Evolutionary conservation across 2,797 vertebrate genomes (phyloP), one percentile per base, ranked within the genome.

Genomic region (Alectoris magna): DNA sequence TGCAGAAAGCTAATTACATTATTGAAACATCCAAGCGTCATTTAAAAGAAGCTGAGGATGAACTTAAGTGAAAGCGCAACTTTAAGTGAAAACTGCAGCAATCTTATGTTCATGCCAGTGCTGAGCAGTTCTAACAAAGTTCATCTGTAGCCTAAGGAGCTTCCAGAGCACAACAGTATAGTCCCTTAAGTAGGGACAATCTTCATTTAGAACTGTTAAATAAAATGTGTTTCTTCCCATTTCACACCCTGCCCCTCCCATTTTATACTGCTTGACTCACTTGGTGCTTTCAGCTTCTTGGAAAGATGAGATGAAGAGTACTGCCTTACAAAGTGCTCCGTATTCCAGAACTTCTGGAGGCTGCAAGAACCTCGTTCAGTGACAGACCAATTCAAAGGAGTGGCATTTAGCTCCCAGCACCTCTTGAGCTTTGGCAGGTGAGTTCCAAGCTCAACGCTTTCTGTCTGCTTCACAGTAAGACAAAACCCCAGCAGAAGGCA

Each of bases 401-500:
- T 2, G 38, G 31, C 21, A 78, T 51, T 81, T 70, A 86, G 56
- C 18, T 63, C 18, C 46, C 11, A 9, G 3, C 0, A 78, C 29
- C 26, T 44, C 26, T 60, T 14, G 24, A 63, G 66, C 29, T 60
- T 15, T 23, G 70, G 38, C 31, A 69, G 11, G 10, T 1, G 9
- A 79, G 44, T 14, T 90, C 46, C 44, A 90, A 48, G 31, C 11
- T 84, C 31, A 49, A 49, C 6, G 6, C 2, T 5, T 13, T 19
- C 24, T 29, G 18, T 5, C 34, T 36, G 9, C 0, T 0, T 1
- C 13, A 16, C 26, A 75, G 26, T 11, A n/a, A 13, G 51, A 10
- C 14, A 83, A 53, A 77, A 41, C 3, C 21, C 55, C 31, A 59
- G 34, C 14, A 90, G 34, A 78, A 91, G 14, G 6, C 7, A 85